A percentile compares a stretch with the other conserved stretches of the same genome.
Evolutionary conservation across 1,140 invertebrate species (phyloP).

Genomic region (Tetramorium simillimum): DNA sequence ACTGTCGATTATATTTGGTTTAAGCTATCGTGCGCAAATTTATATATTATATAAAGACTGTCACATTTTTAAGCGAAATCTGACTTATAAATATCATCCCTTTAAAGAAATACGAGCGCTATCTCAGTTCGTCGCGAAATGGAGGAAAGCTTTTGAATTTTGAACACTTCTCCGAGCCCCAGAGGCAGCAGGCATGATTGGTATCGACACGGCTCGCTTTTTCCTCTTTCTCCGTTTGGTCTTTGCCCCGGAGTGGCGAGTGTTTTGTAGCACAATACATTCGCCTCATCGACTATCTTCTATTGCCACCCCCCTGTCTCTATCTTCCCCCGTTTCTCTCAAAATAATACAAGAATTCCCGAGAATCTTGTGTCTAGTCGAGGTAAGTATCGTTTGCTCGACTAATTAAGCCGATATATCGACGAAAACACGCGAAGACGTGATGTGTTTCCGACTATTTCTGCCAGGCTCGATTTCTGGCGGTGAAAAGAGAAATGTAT

Average conservation of each 20-base stretch:
- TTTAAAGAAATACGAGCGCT: slow-evolving; percentile 34
- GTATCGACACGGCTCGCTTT: slow-evolving; percentile 61
- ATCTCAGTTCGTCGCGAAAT: not conserved
- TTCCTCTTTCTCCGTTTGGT: slow-evolving; percentile 40
- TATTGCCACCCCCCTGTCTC: slow-evolving; percentile 19
- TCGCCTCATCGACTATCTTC: slow-evolving; percentile 61
- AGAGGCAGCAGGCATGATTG: slow-evolving; percentile 59
- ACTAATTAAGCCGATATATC: slow-evolving; percentile 69
- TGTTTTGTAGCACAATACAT: slow-evolving; percentile 38
- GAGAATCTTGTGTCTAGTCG: slow-evolving; percentile 54
- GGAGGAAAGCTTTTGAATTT: slow-evolving; percentile 61
- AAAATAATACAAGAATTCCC: slow-evolving; percentile 69
- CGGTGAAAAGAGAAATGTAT: slow-evolving; percentile 12
- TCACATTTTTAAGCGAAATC: not conserved
- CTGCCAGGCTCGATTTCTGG: slow-evolving; percentile 2
- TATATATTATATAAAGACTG: slow-evolving; percentile 4
- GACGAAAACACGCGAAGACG: slow-evolving; percentile 16
- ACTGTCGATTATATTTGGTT: not conserved
- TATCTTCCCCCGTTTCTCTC: slow-evolving; percentile 1
- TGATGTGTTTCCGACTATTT: slow-evolving; percentile 41
- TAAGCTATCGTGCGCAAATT: not conserved
- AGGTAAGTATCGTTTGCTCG: slow-evolving; percentile 77
- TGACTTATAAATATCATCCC: not conserved
- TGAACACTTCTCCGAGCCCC: slow-evolving; percentile 46
- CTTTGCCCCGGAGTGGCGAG: slow-evolving; percentile 21